phyloP scores from a whole-genome alignment of 2,113 vertebrate species.

The Mirounga angustirostris region DNA sequence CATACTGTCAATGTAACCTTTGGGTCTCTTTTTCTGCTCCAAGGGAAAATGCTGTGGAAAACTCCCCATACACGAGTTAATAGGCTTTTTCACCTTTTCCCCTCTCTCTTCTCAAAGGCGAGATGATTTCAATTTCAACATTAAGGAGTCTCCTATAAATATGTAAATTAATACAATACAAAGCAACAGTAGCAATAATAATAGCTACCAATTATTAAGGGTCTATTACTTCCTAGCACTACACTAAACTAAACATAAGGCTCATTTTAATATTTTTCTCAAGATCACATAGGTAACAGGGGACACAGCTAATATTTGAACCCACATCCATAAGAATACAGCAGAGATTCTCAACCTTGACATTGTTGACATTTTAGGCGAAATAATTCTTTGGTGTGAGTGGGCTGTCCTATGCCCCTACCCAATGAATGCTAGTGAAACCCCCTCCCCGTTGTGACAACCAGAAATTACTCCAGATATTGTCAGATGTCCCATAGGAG shows the following conservation, averaged over 20 bases:
- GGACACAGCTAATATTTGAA: neutral
- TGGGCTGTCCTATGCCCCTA: neutral
- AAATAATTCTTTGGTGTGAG: neutral
- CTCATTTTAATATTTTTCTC: constrained; percentile 11
- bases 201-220: neutral
- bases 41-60: neutral
- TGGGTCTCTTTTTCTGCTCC: neutral
- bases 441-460: neutral
- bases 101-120: neutral
- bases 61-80: neutral
- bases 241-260: neutral
- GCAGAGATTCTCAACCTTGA: neutral
- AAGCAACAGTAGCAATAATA: neutral
- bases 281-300: neutral
- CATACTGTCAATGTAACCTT: neutral
- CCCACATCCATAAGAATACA: neutral
- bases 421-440: neutral
- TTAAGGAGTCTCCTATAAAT: neutral
- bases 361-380: neutral
- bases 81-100: neutral
- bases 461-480: neutral
- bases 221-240: neutral
- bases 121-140: neutral
- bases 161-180: constrained; percentile 2
- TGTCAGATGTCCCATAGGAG: neutral